Base-by-base conservation (phyloP, 2,888 invertebrate genomes). In the Cantharis nigra region DNA sequence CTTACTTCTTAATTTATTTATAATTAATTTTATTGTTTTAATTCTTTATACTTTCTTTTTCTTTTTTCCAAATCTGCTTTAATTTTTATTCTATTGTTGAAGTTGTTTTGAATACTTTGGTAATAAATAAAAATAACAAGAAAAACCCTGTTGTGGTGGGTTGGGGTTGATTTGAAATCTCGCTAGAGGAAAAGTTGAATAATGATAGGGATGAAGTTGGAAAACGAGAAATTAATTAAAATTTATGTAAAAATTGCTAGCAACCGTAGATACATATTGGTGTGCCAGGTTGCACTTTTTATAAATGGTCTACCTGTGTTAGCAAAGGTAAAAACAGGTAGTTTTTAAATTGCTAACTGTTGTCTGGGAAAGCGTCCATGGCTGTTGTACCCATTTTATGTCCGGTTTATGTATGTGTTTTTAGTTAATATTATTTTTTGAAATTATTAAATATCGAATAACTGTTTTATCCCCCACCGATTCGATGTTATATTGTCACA, bases 221-320 rank as follows among this genome's bases (percentile, higher is more conserved):
- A 33, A 13, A 33, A 1, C 13, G 4, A 33, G 3, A 4, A 33
- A 13, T 5, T 5, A n/a, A 49, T 49, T 49, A 2, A 49, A 49
- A 49, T 49, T 0, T 49, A n/a, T n/a, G 49, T 49, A 30, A 75
- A 30, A 74, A n/a, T 76, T 72, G 28, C 26, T 64, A 28, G 73
- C 77, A 77, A 77, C 77, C 77, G 18, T 13, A 63, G 16, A 63
- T 65, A 71, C 77, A 71, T 33, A 62, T 65, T 62, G 73, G 74
- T 71, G 28, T 26, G 28, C 30, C 33, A 72, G 70, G 76, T 76
- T 76, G 76, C 72, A 73, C 20, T n/a, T 67, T 14, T 67, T n/a
- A 18, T 26, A 20, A 26, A 67, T 28, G 18, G 49, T 65, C 20
- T 77, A 76, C 76, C 72, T 76, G 74, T 67, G 26, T n/a, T 20